Base-by-base conservation (phyloP, 2,797 vertebrate species). In the Crocodylus rhombifer region DNA sequence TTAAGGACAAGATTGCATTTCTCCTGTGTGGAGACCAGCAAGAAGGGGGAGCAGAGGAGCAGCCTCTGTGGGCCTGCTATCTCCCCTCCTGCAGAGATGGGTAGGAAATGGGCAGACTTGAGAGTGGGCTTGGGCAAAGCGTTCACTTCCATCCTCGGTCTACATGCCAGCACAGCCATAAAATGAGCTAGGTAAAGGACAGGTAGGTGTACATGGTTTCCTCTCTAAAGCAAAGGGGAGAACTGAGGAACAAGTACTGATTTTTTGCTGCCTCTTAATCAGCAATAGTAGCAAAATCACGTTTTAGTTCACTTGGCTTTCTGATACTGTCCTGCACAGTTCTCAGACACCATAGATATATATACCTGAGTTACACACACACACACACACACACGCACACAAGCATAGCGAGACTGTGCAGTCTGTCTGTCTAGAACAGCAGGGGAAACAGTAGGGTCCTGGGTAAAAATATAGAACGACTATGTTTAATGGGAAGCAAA, bases 401-500 rank as follows among this genome's bases (percentile, higher is more conserved):
- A 7, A 25, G 69, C 36, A 73, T 73, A 36, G 69, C 36, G 42
- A 23, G 21, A 71, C 20, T 42, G 36, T 36, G 36, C 69, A 51
- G 15, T 42, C 69, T 71, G 36, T 33, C 6, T 23, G 1, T 36
- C 13, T 10, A 36, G 67, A 12, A 21, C 23, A 51, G 69, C 36
- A 25, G 15, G 36, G 7, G 36, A 7, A 73, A 23, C 69, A 23
- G 33, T 73, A 30, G 18, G 64, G 30, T 65, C 18, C 64, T 30
- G 14, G 10, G 18, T 30, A 13, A 71, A 65, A 67, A 33, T 21
- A 71, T 0, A 1, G 20, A 81, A 36, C 11, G 79, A 65, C 65
- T 90, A n/a, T 25, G 30, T 36, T 61, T 30, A 13, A 2, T 0
- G 0, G 4, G 14, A 23, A 77, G 21, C 28, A 76, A 78, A 2